Evolutionary conservation across 2,888 invertebrate genomes (phyloP).

Genomic region (Amphiduros pacificus): DNA sequence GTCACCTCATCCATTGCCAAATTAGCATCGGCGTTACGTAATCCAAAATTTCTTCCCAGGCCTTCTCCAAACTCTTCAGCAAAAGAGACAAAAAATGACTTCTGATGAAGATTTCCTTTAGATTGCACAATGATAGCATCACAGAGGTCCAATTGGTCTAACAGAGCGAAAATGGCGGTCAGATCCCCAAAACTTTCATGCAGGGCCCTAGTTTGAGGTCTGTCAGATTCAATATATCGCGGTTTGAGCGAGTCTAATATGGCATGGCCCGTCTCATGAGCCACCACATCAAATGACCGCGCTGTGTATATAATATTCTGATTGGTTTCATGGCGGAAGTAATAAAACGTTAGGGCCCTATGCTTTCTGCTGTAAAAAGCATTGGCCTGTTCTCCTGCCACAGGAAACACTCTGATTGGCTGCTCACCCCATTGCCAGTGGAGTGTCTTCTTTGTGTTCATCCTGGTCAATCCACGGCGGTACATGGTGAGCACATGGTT

Average conservation of each 20-base stretch:
- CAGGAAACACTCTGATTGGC: conserved; percentile 2
- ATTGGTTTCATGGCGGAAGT: neutral
- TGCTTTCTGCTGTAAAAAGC: conserved; percentile 6
- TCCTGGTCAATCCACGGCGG: conserved; percentile 8
- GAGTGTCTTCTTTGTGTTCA: neutral
- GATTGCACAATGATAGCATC: conserved; percentile 4
- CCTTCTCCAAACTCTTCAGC: conserved; percentile 12
- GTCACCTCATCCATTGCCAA: conserved; percentile 8
- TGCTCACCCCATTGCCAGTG: conserved; percentile 12
- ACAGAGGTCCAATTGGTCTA: conserved; percentile 14
- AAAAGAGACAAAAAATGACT: neutral
- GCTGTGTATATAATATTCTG: neutral
- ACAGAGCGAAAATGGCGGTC: conserved; percentile 9
- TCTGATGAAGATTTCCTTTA: conserved; percentile 15
- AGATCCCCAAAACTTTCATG: conserved; percentile 13
- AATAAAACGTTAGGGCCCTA: conserved; percentile 10
- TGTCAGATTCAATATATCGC: neutral
- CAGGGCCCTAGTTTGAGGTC: conserved; percentile 7
- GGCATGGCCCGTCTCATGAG: conserved; percentile 16
- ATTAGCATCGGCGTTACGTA: conserved; percentile 7
- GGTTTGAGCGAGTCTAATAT: conserved; percentile 12
- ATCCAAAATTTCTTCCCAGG: conserved; percentile 13
- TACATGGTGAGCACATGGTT: conserved; percentile 12
- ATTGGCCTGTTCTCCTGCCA: conserved; percentile 5
- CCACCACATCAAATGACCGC: conserved; percentile 11